Evolutionary conservation across 2,888 invertebrate species (phyloP).

Genomic region (Tipula unca): DNA sequence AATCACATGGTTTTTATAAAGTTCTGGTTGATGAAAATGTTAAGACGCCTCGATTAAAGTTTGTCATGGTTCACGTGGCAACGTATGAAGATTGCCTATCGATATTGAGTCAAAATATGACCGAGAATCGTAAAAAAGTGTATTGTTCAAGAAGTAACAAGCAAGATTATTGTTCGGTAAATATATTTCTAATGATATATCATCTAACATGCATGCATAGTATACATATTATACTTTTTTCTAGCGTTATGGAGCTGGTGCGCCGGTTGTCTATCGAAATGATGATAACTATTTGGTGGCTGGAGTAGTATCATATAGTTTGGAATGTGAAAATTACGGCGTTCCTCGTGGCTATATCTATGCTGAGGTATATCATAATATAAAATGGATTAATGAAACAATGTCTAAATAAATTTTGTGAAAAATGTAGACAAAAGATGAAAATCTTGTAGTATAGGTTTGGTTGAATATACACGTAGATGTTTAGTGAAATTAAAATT

Average conservation of each 20-base stretch:
- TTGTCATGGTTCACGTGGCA: too few relatives aligned
- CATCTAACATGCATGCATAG: too few relatives aligned
- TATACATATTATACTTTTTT: not conserved
- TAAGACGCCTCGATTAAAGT: too few relatives aligned
- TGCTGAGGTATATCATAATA: not conserved
- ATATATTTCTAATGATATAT: slow-evolving; percentile 42
- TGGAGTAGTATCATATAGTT: slow-evolving; percentile 24
- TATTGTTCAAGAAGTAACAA: slow-evolving; percentile 54
- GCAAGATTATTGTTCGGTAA: slow-evolving; percentile 47
- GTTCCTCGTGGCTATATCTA: slow-evolving; percentile 24
- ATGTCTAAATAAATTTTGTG: not conserved
- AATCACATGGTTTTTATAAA: not conserved
- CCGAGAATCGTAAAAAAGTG: slow-evolving; percentile 41
- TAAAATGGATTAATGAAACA: slow-evolving; percentile 21
- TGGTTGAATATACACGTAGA: too few relatives aligned
- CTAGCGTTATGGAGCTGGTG: slow-evolving; percentile 23
- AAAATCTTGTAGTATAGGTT: not conserved
- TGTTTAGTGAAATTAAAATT: too few relatives aligned
- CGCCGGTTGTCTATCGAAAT: slow-evolving; percentile 16
- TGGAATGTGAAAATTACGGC: slow-evolving; percentile 22
- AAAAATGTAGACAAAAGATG: not conserved
- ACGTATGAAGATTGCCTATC: not conserved
- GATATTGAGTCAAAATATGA: not conserved
- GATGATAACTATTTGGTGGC: not conserved
- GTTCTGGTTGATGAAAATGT: not conserved